These are phyloP conservation scores for Falco punctatus DNA, from an alignment of 2,113 vertebrate genomes.

Conservation along the genomic window DNA sequence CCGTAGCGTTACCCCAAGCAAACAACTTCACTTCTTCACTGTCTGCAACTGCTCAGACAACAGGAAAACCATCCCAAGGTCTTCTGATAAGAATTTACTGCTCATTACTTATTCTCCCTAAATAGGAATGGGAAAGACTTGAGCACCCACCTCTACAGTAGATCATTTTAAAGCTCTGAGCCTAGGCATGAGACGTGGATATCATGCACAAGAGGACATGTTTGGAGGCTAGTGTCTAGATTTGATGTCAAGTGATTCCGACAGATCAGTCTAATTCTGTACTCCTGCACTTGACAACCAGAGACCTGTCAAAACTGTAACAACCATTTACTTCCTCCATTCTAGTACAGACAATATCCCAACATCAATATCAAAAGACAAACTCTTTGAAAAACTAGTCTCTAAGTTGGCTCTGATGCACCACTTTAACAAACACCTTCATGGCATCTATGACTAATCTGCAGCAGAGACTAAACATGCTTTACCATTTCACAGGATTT, in stretches of 20 bases:
- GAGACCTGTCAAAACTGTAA: not conserved
- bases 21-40: not conserved
- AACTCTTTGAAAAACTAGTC: not conserved
- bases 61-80: not conserved
- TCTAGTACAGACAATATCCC: not conserved
- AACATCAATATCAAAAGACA: not conserved
- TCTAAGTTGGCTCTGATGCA: not conserved
- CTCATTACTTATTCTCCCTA: not conserved
- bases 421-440: not conserved
- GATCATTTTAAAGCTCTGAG: not conserved
- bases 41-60: not conserved
- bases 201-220: accelerated
- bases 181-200: accelerated
- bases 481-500: not conserved
- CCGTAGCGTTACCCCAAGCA: not conserved
- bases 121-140: not conserved
- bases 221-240: not conserved
- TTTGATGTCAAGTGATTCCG: not conserved
- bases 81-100: not conserved
- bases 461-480: not conserved
- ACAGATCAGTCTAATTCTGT: not conserved
- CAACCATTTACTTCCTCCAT: not conserved
- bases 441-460: not conserved
- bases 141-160: not conserved
- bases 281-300: not conserved